Base-by-base conservation (phyloP, 2,888 invertebrate species). In the Steinernema hermaphroditum region DNA sequence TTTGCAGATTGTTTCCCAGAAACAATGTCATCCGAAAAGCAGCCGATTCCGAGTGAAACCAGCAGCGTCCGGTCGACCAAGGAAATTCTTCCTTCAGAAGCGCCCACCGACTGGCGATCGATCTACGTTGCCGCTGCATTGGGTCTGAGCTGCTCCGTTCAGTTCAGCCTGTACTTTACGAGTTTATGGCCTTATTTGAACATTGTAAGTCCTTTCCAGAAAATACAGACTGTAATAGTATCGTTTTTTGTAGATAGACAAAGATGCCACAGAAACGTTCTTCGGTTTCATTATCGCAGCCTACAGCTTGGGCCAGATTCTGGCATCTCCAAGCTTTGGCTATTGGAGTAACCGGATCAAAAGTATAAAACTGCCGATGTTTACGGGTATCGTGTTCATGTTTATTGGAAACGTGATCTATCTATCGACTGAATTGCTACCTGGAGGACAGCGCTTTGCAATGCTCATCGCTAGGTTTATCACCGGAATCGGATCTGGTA, bases 221-320 rank as follows among this genome's bases (percentile, higher is more conserved):
- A n/a, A n/a, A n/a, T n/a, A n/a, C n/a, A n/a, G n/a, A n/a, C 9
- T 19, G 4, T 19, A 4, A 29, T 22, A 57, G 27, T 29, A 16
- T 49, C n/a, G 14, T 12, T 22, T 22, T 68, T 73, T 73, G 14
- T 24, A 75, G 76, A 46, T 78, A 8, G 78, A 78, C 57, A 57
- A 69, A 19, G 34, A 29, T 9, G 76, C 77, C 4, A 70, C 34
- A 1, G 80, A 80, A 50, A 74, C 69, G 1, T 87, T 86, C 73
- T 82, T 87, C 19, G 88, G 88, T 8, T 87, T 86, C 84, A 86
- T 87, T 16, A 86, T 88, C 0, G 87, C 88, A 2, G 79, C 84
- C 0, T 88, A 86, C 77, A 87, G 87, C 57, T 54, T 88, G 8
- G 88, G 88, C 8, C 88, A 88, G 77, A 82, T 88, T 22, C 50